Conservation (phyloP, 2,888 invertebrate species). For the Gymnoscelis rufifasciata region DNA sequence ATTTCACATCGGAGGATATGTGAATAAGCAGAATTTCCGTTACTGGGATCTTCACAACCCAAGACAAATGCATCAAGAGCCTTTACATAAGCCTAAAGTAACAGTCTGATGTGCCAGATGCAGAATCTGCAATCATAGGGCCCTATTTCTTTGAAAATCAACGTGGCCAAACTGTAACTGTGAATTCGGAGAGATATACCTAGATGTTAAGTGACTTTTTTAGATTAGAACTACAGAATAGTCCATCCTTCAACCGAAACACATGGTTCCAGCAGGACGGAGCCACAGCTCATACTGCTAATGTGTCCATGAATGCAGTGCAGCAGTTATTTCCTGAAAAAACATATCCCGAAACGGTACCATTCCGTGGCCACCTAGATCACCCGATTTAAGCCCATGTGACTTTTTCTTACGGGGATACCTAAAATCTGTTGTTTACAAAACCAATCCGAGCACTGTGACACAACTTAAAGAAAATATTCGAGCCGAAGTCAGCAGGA, state of each 20-base stretch:
- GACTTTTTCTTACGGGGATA: slow-evolving; percentile 12
- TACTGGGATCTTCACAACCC: no score
- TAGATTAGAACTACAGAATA: neutral
- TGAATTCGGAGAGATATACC: no score
- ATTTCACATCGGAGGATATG: no score
- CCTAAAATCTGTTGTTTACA: slow-evolving; percentile 6
- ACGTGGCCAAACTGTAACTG: no score
- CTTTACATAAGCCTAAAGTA: no score
- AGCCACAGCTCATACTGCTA: slow-evolving; percentile 10
- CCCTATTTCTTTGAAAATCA: no score
- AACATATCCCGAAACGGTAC: slow-evolving; percentile 7
- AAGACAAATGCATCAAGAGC: no score
- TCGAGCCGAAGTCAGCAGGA: slow-evolving; percentile 3
- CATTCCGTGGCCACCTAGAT: slow-evolving; percentile 17
- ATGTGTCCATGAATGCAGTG: slow-evolving; percentile 11
- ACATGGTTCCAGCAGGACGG: slow-evolving; percentile 13
- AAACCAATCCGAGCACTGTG: slow-evolving; percentile 1
- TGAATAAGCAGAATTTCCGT: no score
- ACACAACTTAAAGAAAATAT: slow-evolving; percentile 2
- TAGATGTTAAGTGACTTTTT: no score
- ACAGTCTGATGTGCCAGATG: no score
- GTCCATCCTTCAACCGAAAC: neutral
- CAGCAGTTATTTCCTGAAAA: slow-evolving; percentile 12
- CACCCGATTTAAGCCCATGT: slow-evolving; percentile 9
- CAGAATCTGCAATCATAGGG: no score